Base-by-base conservation (phyloP, 2,888 invertebrate species). In the Noctua pronuba region DNA sequence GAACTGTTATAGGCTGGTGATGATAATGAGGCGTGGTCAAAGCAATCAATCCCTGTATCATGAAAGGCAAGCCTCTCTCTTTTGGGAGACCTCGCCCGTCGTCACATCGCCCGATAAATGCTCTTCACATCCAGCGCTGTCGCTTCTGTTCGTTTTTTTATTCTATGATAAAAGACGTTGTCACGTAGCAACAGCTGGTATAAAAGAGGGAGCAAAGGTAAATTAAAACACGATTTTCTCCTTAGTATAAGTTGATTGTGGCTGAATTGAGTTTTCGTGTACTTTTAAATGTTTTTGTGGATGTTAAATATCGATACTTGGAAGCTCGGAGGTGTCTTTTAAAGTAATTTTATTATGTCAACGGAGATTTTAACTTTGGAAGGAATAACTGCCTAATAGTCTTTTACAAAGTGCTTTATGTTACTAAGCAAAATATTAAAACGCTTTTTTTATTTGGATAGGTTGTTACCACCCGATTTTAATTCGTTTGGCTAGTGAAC, bases 181-280 rank as follows among this genome's bases (percentile, higher is more conserved):
- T 72, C 86, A 88, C 88, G 79, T 86, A 86, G 67, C 60, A 76
- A 83, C 66, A 66, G 35, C 86, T 81, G 75, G 58, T 62, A 79
- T 73, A 78, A 83, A 80, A 79, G 38, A 64, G n/a, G 58, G 68
- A 41, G 64, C 46, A 58, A 67, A 65, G 62, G 79, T 73, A 68
- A 86, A 88, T 83, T 88, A 86, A 79, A 88, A 83, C 84, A 79
- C 85, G 70, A 84, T 80, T 85, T 77, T 87, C 70, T 75, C 75
- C 67, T 84, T 73, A 83, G 73, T 73, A 71, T 75, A 67, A 78
- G 65, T 70, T 79, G 62, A 72, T 85, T 85, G 75, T 38, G 44
- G 52, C 10, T 52, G 31, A 85, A 85, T 41, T 49, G 67, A 77
- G 24, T 75, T 82, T 71, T 75, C 86, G 31, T 60, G 82, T 85